Evolutionary conservation across 2,797 vertebrate genomes (phyloP).

Genomic region (Sarcophilus harrisii): DNA sequence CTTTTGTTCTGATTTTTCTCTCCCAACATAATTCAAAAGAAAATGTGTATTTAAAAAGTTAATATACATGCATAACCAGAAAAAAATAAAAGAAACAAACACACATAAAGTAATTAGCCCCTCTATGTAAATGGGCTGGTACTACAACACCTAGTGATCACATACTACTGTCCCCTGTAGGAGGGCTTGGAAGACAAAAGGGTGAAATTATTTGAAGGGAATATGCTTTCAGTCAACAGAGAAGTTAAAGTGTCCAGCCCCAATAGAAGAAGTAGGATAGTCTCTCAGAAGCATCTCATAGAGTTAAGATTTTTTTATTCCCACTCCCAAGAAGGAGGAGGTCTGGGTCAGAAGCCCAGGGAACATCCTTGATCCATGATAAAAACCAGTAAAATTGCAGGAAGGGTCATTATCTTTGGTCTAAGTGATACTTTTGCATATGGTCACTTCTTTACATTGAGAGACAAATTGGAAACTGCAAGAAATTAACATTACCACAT

Average conservation of each 20-base stretch:
- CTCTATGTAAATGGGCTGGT: too few relatives aligned
- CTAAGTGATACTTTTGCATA: background rate
- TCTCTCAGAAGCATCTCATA: background rate
- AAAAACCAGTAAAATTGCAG: too few relatives aligned
- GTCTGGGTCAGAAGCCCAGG: background rate
- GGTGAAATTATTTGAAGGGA: too few relatives aligned
- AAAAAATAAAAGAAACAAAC: too few relatives aligned
- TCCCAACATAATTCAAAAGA: too few relatives aligned
- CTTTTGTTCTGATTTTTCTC: too few relatives aligned
- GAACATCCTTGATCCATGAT: background rate
- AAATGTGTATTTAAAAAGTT: too few relatives aligned
- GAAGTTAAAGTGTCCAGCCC: background rate
- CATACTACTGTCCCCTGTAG: background rate
- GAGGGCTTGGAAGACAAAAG: background rate
- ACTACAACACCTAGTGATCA: background rate
- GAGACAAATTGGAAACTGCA: too few relatives aligned
- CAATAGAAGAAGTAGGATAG: background rate
- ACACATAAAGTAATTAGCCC: too few relatives aligned
- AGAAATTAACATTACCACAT: too few relatives aligned
- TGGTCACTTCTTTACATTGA: too few relatives aligned
- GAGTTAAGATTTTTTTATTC: background rate
- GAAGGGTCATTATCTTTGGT: background rate
- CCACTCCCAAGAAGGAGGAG: background rate
- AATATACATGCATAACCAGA: too few relatives aligned
- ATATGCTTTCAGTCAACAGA: background rate